phyloP scores from a whole-genome alignment of 2,797 vertebrate genomes.

The Cichlasoma orientale region DNA sequence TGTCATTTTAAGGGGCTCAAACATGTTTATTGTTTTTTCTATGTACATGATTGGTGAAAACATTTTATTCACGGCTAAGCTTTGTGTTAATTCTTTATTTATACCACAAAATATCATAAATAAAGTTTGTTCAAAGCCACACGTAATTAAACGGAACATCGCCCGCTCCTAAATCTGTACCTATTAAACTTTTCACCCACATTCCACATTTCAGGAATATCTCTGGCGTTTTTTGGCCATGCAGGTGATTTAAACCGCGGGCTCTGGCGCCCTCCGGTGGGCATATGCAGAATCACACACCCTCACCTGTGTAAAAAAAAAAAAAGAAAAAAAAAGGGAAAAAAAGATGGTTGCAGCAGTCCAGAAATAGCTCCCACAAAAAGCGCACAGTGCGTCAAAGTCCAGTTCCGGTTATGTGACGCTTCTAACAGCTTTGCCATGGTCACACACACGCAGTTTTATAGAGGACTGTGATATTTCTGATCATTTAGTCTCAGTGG shows the following conservation, averaged over 20 bases:
- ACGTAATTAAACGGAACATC: not conserved
- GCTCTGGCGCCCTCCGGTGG: constrained; percentile 58
- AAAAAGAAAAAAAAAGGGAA: too few species aligned
- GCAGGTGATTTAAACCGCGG: constrained; percentile 3
- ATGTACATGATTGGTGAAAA: not conserved
- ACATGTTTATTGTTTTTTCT: not conserved
- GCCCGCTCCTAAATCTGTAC: not conserved
- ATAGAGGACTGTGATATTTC: constrained; percentile 3
- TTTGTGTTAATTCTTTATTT: too few species aligned
- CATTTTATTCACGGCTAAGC: too few species aligned
- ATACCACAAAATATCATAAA: not conserved
- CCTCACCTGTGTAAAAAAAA: constrained; percentile 14
- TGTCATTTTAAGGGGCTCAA: not conserved
- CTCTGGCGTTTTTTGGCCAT: not conserved
- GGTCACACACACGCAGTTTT: constrained; percentile 6
- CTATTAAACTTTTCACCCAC: not conserved
- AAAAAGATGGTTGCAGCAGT: constrained; percentile 29
- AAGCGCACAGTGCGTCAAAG: constrained; percentile 54
- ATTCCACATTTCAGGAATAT: not conserved
- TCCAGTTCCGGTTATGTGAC: constrained; percentile 51
- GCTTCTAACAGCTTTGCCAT: constrained; percentile 17
- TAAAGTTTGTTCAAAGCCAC: not conserved
- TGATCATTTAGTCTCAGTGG: not conserved
- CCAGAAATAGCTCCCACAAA: constrained; percentile 38
- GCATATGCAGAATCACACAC: not conserved